Evolutionary conservation across 2,888 invertebrate genomes (phyloP), one percentile per base, ranked within the genome.

Genomic region (Leistus spinibarbis): DNA sequence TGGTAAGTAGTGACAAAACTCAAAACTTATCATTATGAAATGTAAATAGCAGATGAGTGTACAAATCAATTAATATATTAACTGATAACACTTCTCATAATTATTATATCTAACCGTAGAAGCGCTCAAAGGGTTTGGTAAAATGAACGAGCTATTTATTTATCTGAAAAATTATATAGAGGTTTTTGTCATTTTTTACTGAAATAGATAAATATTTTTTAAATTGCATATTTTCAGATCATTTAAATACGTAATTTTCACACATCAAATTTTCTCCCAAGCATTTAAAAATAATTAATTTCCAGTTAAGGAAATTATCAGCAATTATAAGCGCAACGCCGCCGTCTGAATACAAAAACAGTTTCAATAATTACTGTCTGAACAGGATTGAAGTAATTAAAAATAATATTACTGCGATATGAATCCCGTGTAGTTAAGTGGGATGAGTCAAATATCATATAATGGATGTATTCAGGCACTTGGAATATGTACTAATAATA

Each of bases 371-470:
- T 16, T 60, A 60, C 20, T 19, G 19, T 19, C 22, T 10, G 17
- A 60, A 60, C 60, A 60, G 60, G 60, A 60, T 20, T 60, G 17
- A 20, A 60, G 22, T 22, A 60, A 60, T 60, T 60, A 60, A 17
- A 3, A 60, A 60, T 60, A 60, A 60, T 19, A 60, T 10, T 60
- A 19, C 5, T 16, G 60, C 13, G 22, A 60, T 60, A 60, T 60
- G 60, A 60, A 17, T 10, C 17, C 13, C 5, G 3, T 10, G 40
- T 5, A 3, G 40, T 40, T 40, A 40, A 40, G 40, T 40, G 13
- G 40, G 40, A n/a, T 7, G 40, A 10, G 40, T 40, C 7, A 40
- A 40, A 40, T 40, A n/a, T 40, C 40, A 40, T n/a, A 40, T 40
- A 40, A 40, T 40, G 40, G 3, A 7, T 5, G 40, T 40, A 13